Conservation (phyloP, 2,888 invertebrate genomes). For the Tachystola acroxantha region DNA sequence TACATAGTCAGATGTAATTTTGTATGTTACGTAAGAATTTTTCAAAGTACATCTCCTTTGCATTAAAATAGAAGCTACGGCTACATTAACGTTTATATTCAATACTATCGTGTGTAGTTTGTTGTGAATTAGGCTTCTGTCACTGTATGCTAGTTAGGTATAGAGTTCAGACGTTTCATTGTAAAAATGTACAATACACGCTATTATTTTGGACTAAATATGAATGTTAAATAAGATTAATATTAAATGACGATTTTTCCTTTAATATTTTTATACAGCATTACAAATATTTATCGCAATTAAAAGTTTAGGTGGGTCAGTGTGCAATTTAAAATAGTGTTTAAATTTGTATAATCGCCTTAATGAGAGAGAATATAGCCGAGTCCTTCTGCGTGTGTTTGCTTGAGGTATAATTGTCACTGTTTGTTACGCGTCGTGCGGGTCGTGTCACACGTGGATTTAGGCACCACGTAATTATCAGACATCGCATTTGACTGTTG, state of each 20-base stretch:
- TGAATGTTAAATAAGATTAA: slow-evolving; percentile 70
- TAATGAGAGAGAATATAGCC: slow-evolving; percentile 75
- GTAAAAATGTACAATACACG: slow-evolving; percentile 77
- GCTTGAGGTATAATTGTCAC: slow-evolving; percentile 53
- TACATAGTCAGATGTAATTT: slow-evolving; percentile 74
- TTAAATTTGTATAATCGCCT: slow-evolving; percentile 72
- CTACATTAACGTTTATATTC: slow-evolving; percentile 62
- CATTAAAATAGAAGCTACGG: slow-evolving; percentile 68
- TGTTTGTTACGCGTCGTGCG: slow-evolving; percentile 11
- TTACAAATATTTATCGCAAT: slow-evolving; percentile 75
- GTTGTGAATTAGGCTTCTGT: slow-evolving; percentile 73
- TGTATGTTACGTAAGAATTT: slow-evolving; percentile 71
- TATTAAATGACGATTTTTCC: slow-evolving; percentile 72
- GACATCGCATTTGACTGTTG: too few species aligned
- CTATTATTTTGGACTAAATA: slow-evolving; percentile 66
- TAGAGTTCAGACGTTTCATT: slow-evolving; percentile 67
- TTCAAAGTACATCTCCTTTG: slow-evolving; percentile 70
- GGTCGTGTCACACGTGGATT: too few species aligned
- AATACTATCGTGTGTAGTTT: slow-evolving; percentile 71
- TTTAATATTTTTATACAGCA: slow-evolving; percentile 79
- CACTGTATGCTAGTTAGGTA: slow-evolving; percentile 68
- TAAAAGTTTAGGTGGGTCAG: slow-evolving; percentile 76
- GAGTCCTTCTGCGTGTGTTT: slow-evolving; percentile 65
- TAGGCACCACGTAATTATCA: too few species aligned
- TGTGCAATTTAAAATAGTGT: slow-evolving; percentile 73